phyloP scores from a whole-genome alignment of 2,797 vertebrate species.

The Ataeniobius toweri region DNA sequence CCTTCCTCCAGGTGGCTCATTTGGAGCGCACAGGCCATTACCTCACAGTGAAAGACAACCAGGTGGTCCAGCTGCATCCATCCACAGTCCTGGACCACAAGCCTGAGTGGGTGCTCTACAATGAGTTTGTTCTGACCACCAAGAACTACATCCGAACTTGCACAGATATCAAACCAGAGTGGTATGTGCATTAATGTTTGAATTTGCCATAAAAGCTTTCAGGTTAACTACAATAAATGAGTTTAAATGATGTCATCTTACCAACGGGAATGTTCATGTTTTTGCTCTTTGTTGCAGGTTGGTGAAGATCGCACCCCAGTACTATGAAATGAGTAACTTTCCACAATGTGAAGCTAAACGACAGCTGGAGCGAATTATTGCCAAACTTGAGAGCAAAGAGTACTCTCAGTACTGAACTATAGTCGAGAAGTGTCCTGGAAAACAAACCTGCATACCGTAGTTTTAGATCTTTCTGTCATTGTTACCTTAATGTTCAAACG shows the following conservation, averaged over 20 bases:
- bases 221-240: neutral
- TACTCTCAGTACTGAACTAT: slow-evolving; percentile 90
- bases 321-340: slow-evolving; percentile 98
- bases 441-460: slow-evolving; percentile 69
- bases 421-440: slow-evolving; percentile 56
- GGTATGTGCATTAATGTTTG: slow-evolving; percentile 71
- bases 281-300: slow-evolving; percentile 80
- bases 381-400: slow-evolving; percentile 96
- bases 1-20: slow-evolving; percentile 86
- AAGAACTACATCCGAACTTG: slow-evolving; percentile 96
- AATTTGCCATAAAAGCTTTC: neutral
- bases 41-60: slow-evolving; percentile 95
- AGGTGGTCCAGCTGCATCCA: slow-evolving; percentile 93
- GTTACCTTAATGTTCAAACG: slow-evolving; percentile 84
- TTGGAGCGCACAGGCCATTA: slow-evolving; percentile 94
- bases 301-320: slow-evolving; percentile 95
- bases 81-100: slow-evolving; percentile 95
- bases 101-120: slow-evolving; percentile 95
- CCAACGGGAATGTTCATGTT: neutral
- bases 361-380: slow-evolving; percentile 95
- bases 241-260: neutral
- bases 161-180: slow-evolving; percentile 95
- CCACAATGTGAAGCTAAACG: slow-evolving; percentile 97
- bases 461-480: slow-evolving; percentile 75
- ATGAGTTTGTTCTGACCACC: slow-evolving; percentile 93